Evolutionary conservation across 2,113 vertebrate species (phyloP).

Genomic region (Dicerorhinus sumatrensis): DNA sequence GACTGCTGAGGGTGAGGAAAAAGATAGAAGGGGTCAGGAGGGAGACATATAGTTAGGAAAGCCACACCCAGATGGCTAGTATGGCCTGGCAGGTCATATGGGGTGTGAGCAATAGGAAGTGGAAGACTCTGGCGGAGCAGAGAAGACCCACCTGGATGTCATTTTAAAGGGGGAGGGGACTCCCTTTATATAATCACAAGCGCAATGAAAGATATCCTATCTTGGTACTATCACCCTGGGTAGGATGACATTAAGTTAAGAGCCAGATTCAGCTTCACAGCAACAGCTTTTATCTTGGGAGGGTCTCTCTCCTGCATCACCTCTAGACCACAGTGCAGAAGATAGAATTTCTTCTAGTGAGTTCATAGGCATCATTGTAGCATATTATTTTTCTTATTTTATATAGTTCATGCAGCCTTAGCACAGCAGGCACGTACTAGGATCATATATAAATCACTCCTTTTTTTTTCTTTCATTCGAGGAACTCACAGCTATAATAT

Average conservation of each 20-base stretch:
- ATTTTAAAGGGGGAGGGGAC: background rate
- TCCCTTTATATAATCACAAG: background rate
- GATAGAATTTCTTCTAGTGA: background rate
- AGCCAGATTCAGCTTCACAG: background rate
- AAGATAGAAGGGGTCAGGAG: background rate
- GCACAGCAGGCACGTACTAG: background rate
- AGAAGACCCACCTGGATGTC: background rate
- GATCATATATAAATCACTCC: background rate
- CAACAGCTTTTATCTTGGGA: background rate
- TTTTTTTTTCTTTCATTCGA: slow-evolving; percentile 4
- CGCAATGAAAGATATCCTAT: background rate
- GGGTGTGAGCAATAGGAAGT: background rate
- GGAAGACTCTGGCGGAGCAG: background rate
- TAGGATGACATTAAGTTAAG: background rate
- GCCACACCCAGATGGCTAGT: too few relatives aligned
- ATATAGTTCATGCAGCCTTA: background rate
- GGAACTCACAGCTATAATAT: background rate
- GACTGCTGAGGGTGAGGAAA: background rate
- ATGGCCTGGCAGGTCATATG: background rate
- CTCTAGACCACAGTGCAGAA: background rate
- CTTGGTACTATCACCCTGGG: background rate
- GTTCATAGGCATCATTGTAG: background rate
- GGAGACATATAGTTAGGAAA: background rate
- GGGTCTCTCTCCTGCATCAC: background rate
- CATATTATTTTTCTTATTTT: slow-evolving; percentile 28